Evolutionary conservation across 1,140 invertebrate species (phyloP), one percentile per base, ranked within the genome.

Genomic region (Melanaphis sacchari): DNA sequence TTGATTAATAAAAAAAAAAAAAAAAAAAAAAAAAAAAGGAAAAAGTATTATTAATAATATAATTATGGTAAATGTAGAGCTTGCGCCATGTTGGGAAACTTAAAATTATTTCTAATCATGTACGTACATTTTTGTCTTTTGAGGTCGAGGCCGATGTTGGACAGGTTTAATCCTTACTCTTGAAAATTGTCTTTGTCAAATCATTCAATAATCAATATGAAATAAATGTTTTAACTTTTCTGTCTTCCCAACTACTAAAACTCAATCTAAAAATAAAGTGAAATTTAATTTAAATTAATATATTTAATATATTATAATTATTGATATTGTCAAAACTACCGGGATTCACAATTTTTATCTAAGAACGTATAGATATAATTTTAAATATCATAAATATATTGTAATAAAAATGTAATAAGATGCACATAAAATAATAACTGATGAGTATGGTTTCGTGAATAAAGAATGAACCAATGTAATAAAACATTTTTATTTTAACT

Each of bases 131-230:
- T 40, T 76, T 76, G 59, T 76, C 59, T 76, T 76, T 91, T 91
- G 90, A 91, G 90, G 90, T 91, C 66, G 90, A 91, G 90, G 90
- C 31, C 90, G n/a, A 49, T 8, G 66, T 82, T 21, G 90, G 40
- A 91, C 52, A 66, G 54, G 52, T 90, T 90, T 40, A 90, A 89
- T 54, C 89, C 89, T 90, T 43, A 90, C 26, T 66, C 24, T 90
- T 90, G 38, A 90, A 90, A 24, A 90, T n/a, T 21, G 49, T 52
- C 38, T 59, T 8, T 8, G 52, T 38, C 40, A 90, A 6, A 40
- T 49, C 49, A 90, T 90, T 54, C 11, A 40, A 54, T 52, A 38
- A 54, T 59, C 18, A n/a, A 40, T 54, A 40, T 40, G 40, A 21
- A 9, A 66, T 66, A 52, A 31, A 41, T 9, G 87, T 90, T 66